Evolutionary conservation across 2,113 vertebrate genomes (phyloP), one percentile per base, ranked within the genome.

Genomic region (Marmota flaviventris): DNA sequence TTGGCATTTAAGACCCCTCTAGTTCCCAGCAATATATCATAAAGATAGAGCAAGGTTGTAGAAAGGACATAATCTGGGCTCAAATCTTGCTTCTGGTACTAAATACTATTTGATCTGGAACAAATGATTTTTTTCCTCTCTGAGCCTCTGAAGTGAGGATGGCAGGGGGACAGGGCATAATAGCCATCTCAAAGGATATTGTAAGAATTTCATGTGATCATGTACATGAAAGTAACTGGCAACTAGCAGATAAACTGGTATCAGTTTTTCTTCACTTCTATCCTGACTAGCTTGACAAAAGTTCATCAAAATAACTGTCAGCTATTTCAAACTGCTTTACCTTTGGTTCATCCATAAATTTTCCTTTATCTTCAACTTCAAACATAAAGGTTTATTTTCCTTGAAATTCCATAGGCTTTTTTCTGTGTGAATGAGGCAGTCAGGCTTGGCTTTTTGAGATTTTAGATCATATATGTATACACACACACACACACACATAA

Each of bases 331-430:
- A 93, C 32, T 69, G 65, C 92, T 95, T 90, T 37, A 72, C 32
- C 67, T 76, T 65, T 76, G 22, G 42, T 16, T 94, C 58, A 93
- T 91, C 51, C 61, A 51, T 69, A 78, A 89, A 67, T 63, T 93
- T 91, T 58, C 42, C 86, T 86, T 92, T 65, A 88, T 81, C 78
- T 81, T 84, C 82, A 96, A 58, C n/a, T 92, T 93, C 86, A 86
- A 70, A 89, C 79, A 73, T 63, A 89, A 83, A 78, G 24, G 1
- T 58, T 93, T 85, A n/a, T 89, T 83, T 97, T 79, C 85, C 70
- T 96, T 87, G 51, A 81, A 85, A 45, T 95, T 70, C 14, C 58
- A 56, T 79, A 77, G 20, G 42, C 56, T n/a, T 86, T 90, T 25
- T 61, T 93, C 69, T 37, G 12, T 73, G 29, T n/a, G 22, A 79